Base-by-base conservation (phyloP, 2,888 invertebrate genomes). In the Chloromyia formosa region DNA sequence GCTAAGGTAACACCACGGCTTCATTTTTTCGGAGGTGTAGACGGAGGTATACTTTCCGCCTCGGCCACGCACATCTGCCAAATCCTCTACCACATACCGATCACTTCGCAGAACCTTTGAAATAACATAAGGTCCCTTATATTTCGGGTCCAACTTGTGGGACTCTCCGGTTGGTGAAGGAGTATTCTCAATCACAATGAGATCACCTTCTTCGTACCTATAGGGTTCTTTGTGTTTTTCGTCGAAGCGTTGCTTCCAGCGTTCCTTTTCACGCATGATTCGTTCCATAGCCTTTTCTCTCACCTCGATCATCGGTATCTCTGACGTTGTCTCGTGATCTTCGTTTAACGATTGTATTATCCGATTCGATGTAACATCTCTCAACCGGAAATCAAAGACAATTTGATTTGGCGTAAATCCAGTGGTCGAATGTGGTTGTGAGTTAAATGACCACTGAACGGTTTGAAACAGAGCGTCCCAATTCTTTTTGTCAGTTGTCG, bases 41-140 rank as follows among this genome's bases (percentile, higher is more conserved):
- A 78, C 75, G 1, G 78, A 79, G n/a, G 60, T 68, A 62, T 78
- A 80, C 18, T 78, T 76, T 7, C 78, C 71, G 45, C 76, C 76
- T 0, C 74, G 78, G 60, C 79, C 58, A 23, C 74, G 62, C 0
- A 77, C 72, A 5, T 75, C 78, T 1, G 77, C 75, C n/a, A 81
- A 45, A 61, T 80, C 80, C 73, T 75, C 74, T 20, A 80, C 14
- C 0, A 79, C 58, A 42, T 80, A 80, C 1, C 79, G 72, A 56
- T 80, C 79, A 35, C 77, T 76, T 9, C 73, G 62, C n/a, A 80
- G 74, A 0, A 68, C 77, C 69, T 77, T 71, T 7, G 64, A 75
- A 9, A 79, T 72, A 9, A 78, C 42, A 62, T 79, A 80, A 7
- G 79, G 79, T 1, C 80, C 80, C 40, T 76, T 78, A 35, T 75